Evolutionary conservation across 2,888 invertebrate genomes (phyloP), one percentile per base, ranked within the genome.

Genomic region (Philonicus albiceps): DNA sequence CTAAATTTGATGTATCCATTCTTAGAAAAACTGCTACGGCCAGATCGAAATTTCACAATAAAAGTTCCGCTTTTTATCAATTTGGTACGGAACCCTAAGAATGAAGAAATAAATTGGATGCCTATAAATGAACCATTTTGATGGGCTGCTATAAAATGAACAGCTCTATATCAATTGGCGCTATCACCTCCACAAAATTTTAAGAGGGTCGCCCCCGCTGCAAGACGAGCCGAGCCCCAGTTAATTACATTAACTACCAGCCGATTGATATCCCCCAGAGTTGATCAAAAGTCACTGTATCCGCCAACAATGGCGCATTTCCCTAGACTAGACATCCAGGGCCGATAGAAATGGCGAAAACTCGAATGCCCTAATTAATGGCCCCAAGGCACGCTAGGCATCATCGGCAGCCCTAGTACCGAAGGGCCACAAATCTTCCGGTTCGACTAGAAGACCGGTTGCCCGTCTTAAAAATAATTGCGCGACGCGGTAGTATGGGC

Each of bases 211-310:
- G 49, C 49, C 49, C 19, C 49, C n/a, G 16, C 49, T 49, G 13
- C 40, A 49, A 49, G 49, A 49, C 49, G 49, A n/a, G 31, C 75
- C 19, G n/a, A 19, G n/a, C 53, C 31, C 22, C 55, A 19, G 73
- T 85, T 85, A 85, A 85, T 85, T 85, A 72, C 85, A 85, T 85
- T 85, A 85, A 85, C 27, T 40, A 19, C 16, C 43, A 72, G 85
- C 40, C 85, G 72, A 85, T 84, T 72, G 64, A 84, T 72, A 72
- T 64, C 22, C 72, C 72, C 84, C 64, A 22, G 73, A 16, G n/a
- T 7, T 13, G 74, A 85, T 85, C 85, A 53, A 53, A 85, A 85
- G 85, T 85, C 85, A 75, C 49, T 85, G 85, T 53, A 5, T 53
- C 22, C 40, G 30, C 64, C 74, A 16, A 85, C 30, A 78, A 49